These are phyloP conservation scores for Thymelicus sylvestris DNA, from an alignment of 2,888 invertebrate species.

Conservation along the genomic window DNA sequence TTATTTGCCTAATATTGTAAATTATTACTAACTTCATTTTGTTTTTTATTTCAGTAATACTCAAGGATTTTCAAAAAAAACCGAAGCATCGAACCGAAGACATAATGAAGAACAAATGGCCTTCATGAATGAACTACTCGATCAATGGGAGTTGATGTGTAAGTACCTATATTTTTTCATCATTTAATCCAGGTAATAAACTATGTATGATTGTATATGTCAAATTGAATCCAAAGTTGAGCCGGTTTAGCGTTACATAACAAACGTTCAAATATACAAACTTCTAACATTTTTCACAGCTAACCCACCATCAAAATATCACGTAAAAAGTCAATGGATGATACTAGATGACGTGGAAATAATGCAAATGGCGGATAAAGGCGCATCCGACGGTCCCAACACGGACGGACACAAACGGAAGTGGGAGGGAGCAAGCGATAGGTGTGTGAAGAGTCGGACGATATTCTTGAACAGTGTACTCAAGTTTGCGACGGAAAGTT, in stretches of 20 bases:
- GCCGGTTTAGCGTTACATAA: no score
- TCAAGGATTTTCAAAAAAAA: conserved; percentile 49
- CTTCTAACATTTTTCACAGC: conserved; percentile 51
- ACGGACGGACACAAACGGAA: conserved; percentile 39
- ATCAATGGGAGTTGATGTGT: conserved; percentile 78
- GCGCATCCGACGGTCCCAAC: conserved; percentile 37
- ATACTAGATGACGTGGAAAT: conserved; percentile 64
- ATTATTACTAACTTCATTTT: no score
- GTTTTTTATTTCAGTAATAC: conserved; percentile 52
- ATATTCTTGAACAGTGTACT: conserved; percentile 66
- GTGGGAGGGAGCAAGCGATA: conserved; percentile 51
- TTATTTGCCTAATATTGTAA: no score
- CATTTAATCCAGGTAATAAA: no score
- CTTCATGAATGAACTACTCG: conserved; percentile 75
- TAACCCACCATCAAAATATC: conserved; percentile 61
- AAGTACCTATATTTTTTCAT: conserved; percentile 47
- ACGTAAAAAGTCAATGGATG: conserved; percentile 67
- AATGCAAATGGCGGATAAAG: conserved; percentile 47
- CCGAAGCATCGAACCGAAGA: conserved; percentile 49
- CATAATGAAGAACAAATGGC: conserved; percentile 65
- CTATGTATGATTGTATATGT: no score
- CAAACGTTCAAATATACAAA: no score
- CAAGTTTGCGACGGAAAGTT: conserved; percentile 75
- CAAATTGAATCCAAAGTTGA: no score
- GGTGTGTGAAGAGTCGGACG: conserved; percentile 62